Evolutionary conservation across 1,140 invertebrate species (phyloP).

Genomic region (Brachionus rotundiformis): DNA sequence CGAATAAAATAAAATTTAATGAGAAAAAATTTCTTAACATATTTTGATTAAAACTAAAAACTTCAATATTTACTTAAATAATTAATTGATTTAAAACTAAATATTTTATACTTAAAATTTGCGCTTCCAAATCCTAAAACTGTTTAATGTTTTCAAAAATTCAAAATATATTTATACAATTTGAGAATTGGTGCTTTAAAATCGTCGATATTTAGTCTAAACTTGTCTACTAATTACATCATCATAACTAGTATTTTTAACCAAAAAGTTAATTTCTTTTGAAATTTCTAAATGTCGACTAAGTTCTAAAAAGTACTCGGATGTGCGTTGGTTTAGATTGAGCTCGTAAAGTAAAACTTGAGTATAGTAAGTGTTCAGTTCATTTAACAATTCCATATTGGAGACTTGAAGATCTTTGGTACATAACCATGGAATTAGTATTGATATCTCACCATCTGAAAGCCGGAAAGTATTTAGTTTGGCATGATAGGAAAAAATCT

Average conservation of each 20-base stretch:
- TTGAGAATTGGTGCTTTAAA: neutral
- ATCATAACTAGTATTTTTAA: neutral
- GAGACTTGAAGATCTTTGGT: neutral
- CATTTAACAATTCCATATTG: constrained; percentile 35
- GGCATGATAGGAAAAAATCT: constrained; percentile 38
- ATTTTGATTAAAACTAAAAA: neutral
- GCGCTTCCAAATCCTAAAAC: no score
- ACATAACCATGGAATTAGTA: constrained; percentile 28
- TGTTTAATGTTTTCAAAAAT: no score
- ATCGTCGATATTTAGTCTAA: neutral
- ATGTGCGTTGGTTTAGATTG: constrained; percentile 24
- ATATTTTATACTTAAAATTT: no score
- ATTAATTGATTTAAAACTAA: neutral
- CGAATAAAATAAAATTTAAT: neutral
- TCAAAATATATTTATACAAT: neutral
- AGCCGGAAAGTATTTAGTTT: constrained; percentile 3
- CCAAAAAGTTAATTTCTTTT: neutral
- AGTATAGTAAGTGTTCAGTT: constrained; percentile 26
- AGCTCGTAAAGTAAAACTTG: constrained; percentile 40
- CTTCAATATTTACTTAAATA: neutral
- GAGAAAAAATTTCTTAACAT: neutral
- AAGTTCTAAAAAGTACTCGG: neutral
- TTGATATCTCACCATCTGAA: constrained; percentile 17
- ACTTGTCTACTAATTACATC: neutral
- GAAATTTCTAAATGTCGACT: constrained; percentile 20